Evolutionary conservation across 2,113 vertebrate genomes (phyloP), one percentile per base, ranked within the genome.

Genomic region (Vimba vimba): DNA sequence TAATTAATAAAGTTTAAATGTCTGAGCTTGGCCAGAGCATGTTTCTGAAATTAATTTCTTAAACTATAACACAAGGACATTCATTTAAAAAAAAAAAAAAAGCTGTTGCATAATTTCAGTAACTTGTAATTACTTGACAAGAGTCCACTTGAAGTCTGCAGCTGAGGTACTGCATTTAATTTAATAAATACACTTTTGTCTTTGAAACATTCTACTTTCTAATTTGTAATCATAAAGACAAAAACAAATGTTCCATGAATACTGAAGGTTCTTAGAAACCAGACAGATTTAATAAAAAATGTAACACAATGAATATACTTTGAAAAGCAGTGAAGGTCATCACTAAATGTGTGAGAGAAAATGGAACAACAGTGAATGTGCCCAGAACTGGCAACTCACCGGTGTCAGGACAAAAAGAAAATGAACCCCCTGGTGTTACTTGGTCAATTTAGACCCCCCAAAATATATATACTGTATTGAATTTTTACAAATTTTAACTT

Each of bases 301-400:
- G 30, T 19, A 30, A 52, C n/a, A 75, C 73, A 8, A 2, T 17
- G n/a, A 52, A 17, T 27, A 36, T 57, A 78, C 11, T 74, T 12
- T 74, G 21, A 57, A 78, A 19, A 6, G 17, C 15, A 52, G 25
- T 78, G 50, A 78, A 78, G 50, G 50, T 78, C 75, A 78, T 78
- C 50, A 36, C 15, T 57, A 13, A 77, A 55, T 33, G 27, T 77
- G 75, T 23, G 13, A 57, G 27, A 23, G 47, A 57, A 23, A 43
- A 55, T 76, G 25, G 25, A 52, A 77, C 25, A 33, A 11, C 47
- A 33, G 25, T 30, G 4, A 52, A 77, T 77, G 47, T 55, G 47
- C 47, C 74, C 27, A 77, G 74, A 77, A 30, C 47, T 55, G 47
- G 43, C 47, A 15, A 77, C 74, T 27, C 75, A 57, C 50, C 75